Evolutionary conservation across 30 jellyfish, hydroid and myxozoan species (phyloP).

Genomic region (Clytia hemisphaerica): DNA sequence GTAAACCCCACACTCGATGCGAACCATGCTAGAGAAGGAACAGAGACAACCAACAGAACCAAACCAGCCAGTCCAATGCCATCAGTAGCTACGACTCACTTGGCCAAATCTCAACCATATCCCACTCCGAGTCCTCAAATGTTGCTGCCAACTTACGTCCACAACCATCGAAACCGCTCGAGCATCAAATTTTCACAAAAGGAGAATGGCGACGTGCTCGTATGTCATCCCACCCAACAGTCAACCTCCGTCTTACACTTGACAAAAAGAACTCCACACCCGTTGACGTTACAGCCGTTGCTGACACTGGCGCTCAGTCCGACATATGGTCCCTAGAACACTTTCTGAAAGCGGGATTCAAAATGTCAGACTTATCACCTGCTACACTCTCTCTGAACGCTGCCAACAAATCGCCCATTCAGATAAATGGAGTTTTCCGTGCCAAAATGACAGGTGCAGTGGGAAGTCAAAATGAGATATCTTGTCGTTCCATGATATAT

Average conservation of each 20-base stretch:
- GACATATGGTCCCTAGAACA: not conserved
- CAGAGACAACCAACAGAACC: slow-evolving; percentile 6
- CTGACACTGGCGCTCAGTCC: slow-evolving; percentile 14
- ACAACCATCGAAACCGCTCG: slow-evolving; percentile 1
- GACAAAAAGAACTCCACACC: not conserved
- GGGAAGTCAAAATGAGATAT: too few species aligned
- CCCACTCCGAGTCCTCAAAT: slow-evolving; percentile 2
- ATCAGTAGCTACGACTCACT: too few species aligned
- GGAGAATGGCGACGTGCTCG: not conserved
- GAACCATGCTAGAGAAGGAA: slow-evolving; percentile 1
- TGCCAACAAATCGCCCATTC: not conserved
- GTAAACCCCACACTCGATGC: slow-evolving; percentile 5
- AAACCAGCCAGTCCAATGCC: too few species aligned
- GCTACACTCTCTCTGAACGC: not conserved
- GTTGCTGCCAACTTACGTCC: slow-evolving; percentile 3
- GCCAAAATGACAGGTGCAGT: not conserved
- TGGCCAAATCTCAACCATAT: slow-evolving; percentile 2
- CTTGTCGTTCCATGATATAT: not conserved
- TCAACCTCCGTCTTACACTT: not conserved
- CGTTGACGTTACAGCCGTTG: not conserved
- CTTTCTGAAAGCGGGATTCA: not conserved
- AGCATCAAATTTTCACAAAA: not conserved
- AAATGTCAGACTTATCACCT: not conserved
- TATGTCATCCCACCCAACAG: not conserved
- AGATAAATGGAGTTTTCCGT: not conserved